Base-by-base conservation (phyloP, 2,113 vertebrate genomes). In the Archilochus colubris region DNA sequence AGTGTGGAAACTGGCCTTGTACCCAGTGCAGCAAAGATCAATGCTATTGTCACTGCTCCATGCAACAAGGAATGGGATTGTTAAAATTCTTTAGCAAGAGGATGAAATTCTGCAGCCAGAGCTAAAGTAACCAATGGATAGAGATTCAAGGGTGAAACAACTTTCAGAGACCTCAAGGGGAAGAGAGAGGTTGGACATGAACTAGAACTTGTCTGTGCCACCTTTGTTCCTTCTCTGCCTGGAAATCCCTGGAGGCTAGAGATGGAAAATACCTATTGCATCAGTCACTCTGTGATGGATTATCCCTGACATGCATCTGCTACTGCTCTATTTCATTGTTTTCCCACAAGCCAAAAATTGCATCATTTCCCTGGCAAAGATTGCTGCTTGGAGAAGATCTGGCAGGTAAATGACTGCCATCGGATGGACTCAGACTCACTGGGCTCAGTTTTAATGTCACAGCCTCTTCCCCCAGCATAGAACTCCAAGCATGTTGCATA, bases 211-310 rank as follows among this genome's bases (percentile, higher is more conserved):
- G 36, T 69, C 48, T 5, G 7, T 93, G 62, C 72, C 40, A 73
- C 50, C 76, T 94, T 91, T 91, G 8, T 80, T 93, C 33, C 40
- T 88, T 6, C 16, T 78, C 53, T 88, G 61, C 79, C 72, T 93
- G 61, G 77, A 88, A 95, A 86, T 33, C 70, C 64, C 68, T 82
- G 68, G 51, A 78, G 75, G n/a, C 43, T 78, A 36, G 44, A 78
- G 72, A n/a, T 43, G 82, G 80, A 95, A 96, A 95, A 94, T 81
- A 81, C 7, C 0, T 67, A 61, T 91, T 91, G 57, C 7, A 0
- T 95, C 86, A 95, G 67, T 23, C n/a, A 13, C 50, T 22, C 33
- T 80, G 33, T 94, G 87, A 94, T 78, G 27, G 72, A 95, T 94
- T 93, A 77, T 85, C 43, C 53, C 68, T 73, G 74, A 51, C n/a